Evolutionary conservation across 2,888 invertebrate species (phyloP).

Genomic region (Cantharis nigra): DNA sequence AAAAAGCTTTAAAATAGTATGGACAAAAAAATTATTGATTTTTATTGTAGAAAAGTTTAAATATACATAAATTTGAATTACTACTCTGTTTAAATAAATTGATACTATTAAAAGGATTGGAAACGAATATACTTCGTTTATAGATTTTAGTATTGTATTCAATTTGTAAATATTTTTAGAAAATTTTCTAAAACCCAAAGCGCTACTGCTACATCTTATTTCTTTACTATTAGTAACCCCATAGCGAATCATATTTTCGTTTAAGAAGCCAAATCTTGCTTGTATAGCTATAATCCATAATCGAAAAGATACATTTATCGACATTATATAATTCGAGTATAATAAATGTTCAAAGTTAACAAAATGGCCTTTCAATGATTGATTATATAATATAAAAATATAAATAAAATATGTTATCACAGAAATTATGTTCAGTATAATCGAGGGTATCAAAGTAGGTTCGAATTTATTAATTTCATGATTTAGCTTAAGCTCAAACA

Average conservation of each 20-base stretch:
- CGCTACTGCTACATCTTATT: neutral
- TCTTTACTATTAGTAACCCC: neutral
- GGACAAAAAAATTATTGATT: neutral
- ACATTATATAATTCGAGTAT: neutral
- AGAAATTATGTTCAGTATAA: neutral
- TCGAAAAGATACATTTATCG: neutral
- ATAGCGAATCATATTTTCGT: neutral
- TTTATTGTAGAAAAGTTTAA: neutral
- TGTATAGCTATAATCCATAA: neutral
- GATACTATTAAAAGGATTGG: neutral
- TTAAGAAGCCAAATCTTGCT: neutral
- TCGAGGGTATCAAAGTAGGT: neutral
- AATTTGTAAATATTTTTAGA: neutral
- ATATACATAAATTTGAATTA: neutral
- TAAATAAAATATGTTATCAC: neutral
- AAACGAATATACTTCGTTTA: neutral
- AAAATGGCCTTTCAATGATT: no score
- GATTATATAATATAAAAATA: neutral
- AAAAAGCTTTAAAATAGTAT: neutral
- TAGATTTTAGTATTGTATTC: neutral
- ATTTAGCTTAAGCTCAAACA: neutral
- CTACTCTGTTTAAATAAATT: neutral
- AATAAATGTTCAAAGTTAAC: neutral
- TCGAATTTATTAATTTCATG: neutral
- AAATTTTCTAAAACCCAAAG: neutral